phyloP scores from a whole-genome alignment of 1,140 invertebrate species.

The Pogonomyrmex californicus region DNA sequence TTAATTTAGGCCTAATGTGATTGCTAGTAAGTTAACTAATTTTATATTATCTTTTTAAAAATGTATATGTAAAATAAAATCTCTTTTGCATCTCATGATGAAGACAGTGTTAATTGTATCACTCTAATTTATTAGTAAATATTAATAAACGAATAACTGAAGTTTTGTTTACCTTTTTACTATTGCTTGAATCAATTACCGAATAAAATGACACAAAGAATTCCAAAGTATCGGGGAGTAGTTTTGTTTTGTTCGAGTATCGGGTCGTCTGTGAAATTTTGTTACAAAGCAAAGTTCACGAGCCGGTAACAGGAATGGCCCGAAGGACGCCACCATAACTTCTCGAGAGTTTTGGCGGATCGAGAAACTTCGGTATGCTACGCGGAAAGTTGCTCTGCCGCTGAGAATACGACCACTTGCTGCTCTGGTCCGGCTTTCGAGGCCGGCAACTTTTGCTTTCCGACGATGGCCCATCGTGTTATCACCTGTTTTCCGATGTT shows the following conservation, averaged over 20 bases:
- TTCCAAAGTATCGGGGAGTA: constrained; percentile 44
- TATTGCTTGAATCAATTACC: constrained; percentile 18
- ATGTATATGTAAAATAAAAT: neutral
- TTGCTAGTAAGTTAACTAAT: neutral
- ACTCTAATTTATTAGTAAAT: neutral
- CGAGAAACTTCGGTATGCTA: constrained; percentile 71
- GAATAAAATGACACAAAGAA: constrained; percentile 15
- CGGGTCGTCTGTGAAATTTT: constrained; percentile 64
- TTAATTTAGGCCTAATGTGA: neutral
- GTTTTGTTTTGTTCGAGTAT: constrained; percentile 50
- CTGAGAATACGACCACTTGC: constrained; percentile 77
- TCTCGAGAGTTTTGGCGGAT: constrained; percentile 68
- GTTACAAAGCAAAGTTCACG: constrained; percentile 68
- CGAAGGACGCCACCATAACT: constrained; percentile 69
- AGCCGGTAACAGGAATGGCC: constrained; percentile 69
- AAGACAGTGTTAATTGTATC: neutral
- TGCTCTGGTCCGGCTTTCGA: constrained; percentile 64
- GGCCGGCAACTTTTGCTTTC: constrained; percentile 70
- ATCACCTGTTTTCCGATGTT: constrained; percentile 56
- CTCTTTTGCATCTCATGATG: neutral
- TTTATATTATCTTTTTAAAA: too few relatives aligned
- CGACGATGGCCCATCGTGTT: constrained; percentile 60
- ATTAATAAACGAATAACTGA: neutral
- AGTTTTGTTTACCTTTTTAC: neutral
- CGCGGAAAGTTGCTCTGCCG: constrained; percentile 66